Conservation (phyloP, 2,797 vertebrate genomes). For the Tiaroga cobitis region DNA sequence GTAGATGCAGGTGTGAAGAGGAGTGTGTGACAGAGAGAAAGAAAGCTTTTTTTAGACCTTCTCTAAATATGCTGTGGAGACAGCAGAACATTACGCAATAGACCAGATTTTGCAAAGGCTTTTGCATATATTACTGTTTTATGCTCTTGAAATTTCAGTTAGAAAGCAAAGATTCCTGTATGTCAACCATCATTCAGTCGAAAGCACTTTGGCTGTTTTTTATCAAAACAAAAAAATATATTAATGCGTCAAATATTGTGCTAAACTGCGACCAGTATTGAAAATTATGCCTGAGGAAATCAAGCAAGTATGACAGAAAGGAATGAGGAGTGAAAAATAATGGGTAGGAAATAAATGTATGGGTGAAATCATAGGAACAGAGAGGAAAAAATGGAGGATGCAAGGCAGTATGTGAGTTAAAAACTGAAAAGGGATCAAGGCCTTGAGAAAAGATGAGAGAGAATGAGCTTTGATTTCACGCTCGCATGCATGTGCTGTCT, state of each 20-base stretch:
- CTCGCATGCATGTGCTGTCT: slow-evolving; percentile 44
- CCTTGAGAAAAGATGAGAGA: slow-evolving; percentile 50
- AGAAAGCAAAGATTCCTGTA: slow-evolving; percentile 13
- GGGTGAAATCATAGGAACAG: background rate
- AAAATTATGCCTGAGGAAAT: slow-evolving; percentile 16
- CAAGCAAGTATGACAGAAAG: slow-evolving; percentile 11
- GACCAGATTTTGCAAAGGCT: slow-evolving; percentile 29
- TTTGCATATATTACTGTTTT: slow-evolving; percentile 37
- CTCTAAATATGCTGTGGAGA: slow-evolving; percentile 33
- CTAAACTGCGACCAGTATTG: background rate
- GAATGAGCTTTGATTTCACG: slow-evolving; percentile 58
- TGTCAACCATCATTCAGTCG: background rate
- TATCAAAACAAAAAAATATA: background rate
- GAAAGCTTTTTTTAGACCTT: slow-evolving; percentile 42
- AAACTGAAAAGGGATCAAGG: slow-evolving; percentile 52
- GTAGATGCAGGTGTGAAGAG: slow-evolving; percentile 40
- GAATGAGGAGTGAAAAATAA: background rate
- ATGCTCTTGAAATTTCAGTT: slow-evolving; percentile 5
- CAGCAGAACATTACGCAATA: slow-evolving; percentile 44
- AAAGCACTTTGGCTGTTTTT: background rate
- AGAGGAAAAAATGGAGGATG: slow-evolving; percentile 13
- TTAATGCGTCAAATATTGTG: background rate
- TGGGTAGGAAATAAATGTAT: background rate
- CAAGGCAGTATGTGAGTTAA: slow-evolving; percentile 46
- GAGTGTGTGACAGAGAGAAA: slow-evolving; percentile 15